Evolutionary conservation across 2,888 invertebrate species (phyloP), one percentile per base, ranked within the genome.

Genomic region (Tinea trinotella): DNA sequence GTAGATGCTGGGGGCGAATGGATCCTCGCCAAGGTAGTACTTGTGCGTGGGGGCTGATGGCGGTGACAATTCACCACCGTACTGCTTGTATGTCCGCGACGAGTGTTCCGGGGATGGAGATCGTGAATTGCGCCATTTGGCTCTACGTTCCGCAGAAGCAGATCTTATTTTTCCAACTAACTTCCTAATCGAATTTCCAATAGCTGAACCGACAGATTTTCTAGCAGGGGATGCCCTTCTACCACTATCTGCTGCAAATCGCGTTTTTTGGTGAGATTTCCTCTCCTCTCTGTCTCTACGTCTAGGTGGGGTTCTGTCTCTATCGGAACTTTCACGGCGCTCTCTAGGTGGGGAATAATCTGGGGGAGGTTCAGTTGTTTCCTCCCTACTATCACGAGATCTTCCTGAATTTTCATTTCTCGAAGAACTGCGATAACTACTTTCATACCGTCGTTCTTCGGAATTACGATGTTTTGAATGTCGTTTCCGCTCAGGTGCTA

Each of bases 21-120:
- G 94, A 85, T 95, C 94, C 80, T 95, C 94, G 35, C 94, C 94
- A 61, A 95, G 88, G 75, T 95, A 95, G 80, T 94, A 95, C 61
- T 92, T 89, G 69, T 93, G 93, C 59, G 92, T 88, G 9, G 92
- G 91, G 58, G 78, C 76, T 62, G 69, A 53, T 50, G 50, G 35
- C 55, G 50, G 35, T 52, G 56, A 68, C 66, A 76, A 79, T 68
- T 85, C 84, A 49, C 77, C 84, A 58, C 83, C 80, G 73, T 85
- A 85, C 70, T 78, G 83, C 63, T 76, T 77, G 73, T 86, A 87
- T 53, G 86, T 85, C 53, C 84, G 83, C 61, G 84, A 83, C 54
- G 78, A 71, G 64, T 82, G 82, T 71, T 84, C 84, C 35, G 92
- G 91, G 56, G 92, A 91, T 61, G 88, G 88, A 53, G 89, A 80